Conservation (phyloP, 2,113 vertebrate genomes). For the Onychostoma macrolepis region DNA sequence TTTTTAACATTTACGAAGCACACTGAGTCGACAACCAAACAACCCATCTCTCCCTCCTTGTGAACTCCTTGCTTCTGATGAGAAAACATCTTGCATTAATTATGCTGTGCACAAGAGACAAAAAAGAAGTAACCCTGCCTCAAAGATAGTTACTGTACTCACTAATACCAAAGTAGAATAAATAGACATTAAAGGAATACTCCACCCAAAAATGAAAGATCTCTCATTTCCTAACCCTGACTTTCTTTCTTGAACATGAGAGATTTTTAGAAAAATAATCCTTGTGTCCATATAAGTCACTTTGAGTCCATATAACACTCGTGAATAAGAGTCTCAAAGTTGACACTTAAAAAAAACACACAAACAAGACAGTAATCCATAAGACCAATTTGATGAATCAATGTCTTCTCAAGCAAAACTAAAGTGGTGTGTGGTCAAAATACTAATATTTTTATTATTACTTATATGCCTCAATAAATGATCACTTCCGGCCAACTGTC, state of each 20-base stretch:
- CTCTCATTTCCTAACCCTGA: not conserved
- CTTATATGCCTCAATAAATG: not conserved
- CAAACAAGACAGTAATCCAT: not conserved
- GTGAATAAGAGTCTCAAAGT: not conserved
- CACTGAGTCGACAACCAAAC: not conserved
- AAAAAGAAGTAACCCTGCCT: not conserved
- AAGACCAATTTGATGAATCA: not conserved
- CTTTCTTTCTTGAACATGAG: not conserved
- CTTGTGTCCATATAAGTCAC: too few species aligned
- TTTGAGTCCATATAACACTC: not conserved
- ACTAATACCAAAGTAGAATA: not conserved
- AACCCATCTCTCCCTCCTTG: not conserved
- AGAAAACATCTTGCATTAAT: not conserved
- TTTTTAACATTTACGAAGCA: not conserved
- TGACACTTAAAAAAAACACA: not conserved
- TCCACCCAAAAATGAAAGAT: not conserved
- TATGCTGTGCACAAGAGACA: not conserved
- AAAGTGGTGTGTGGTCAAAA: not conserved
- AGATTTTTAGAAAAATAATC: not conserved
- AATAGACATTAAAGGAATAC: not conserved
- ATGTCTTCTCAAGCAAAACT: not conserved
- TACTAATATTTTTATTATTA: not conserved
- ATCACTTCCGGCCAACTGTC: not conserved
- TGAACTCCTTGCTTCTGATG: not conserved
- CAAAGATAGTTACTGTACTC: not conserved